Evolutionary conservation across 2,797 vertebrate genomes (phyloP), one percentile per base, ranked within the genome.

Genomic region (Channa striata): DNA sequence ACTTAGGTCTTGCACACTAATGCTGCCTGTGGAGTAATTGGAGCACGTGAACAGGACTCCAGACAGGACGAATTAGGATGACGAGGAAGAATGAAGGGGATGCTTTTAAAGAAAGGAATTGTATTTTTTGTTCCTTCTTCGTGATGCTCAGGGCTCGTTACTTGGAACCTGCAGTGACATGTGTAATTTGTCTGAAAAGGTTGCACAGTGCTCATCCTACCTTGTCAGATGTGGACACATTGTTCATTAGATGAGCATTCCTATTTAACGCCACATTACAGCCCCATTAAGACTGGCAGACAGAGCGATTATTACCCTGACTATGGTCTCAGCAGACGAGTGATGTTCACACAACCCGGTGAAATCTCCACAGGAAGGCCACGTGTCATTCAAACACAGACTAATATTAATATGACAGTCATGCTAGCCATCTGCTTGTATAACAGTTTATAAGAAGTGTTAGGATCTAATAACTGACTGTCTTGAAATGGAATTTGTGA

Each of bases 251-350:
- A 79, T 80, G 85, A 91, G 90, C 80, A 85, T 91, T 92, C 74
- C 82, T 85, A 91, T 91, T 92, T 92, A 91, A 92, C 88, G 84
- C 90, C 87, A 90, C 90, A 92, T 93, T 92, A 92, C 76, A 82
- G 81, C 75, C 73, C 78, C 64, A 73, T 74, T 74, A 90, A 85
- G 69, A 83, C 76, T 46, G 14, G 49, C 68, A 78, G 71, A 85
- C 84, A 58, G 77, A 73, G 83, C 51, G 69, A 90, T 91, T 91
- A 87, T 84, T 84, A 78, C 74, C 62, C 59, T 60, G 70, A 80
- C 85, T 90, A 75, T 87, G 78, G 79, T 87, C 83, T 78, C 72
- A n/a, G 70, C 68, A 61, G 77, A 84, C 74, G 59, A 78, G 77
- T 76, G 62, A 8, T 77, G 78, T 74, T 79, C 72, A 19, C 77